Conservation (phyloP, 2,797 vertebrate genomes). For the Synanceia verrucosa region DNA sequence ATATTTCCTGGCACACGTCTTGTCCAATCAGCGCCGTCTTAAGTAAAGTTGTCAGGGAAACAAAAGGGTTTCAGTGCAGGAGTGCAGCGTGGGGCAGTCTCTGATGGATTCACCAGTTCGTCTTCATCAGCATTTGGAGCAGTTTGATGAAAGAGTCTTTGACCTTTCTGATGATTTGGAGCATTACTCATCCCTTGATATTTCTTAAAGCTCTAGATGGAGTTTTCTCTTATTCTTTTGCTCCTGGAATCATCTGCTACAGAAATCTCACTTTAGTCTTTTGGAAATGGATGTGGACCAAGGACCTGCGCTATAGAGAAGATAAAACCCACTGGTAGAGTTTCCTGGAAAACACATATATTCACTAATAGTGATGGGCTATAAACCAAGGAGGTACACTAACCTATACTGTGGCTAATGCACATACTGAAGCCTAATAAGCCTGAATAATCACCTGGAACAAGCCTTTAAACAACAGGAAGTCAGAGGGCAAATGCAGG, state of each 20-base stretch:
- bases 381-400: conserved; percentile 12
- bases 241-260: conserved; percentile 53
- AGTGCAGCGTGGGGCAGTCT: conserved; percentile 6
- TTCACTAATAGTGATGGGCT: not conserved
- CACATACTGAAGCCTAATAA: conserved; percentile 11
- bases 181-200: conserved; percentile 49
- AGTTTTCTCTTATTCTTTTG: conserved; percentile 26
- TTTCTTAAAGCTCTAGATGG: conserved; percentile 35
- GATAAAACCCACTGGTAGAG: conserved; percentile 1
- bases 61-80: conserved; percentile 32
- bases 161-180: conserved; percentile 69
- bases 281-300: conserved; percentile 27
- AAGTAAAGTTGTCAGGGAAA: conserved; percentile 32
- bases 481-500: conserved; percentile 18
- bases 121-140: conserved; percentile 52
- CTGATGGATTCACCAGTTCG: conserved; percentile 60
- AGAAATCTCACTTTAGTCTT: conserved; percentile 39
- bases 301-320: not conserved
- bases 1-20: conserved; percentile 63
- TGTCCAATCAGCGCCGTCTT: conserved; percentile 47
- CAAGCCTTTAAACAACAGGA: conserved; percentile 22
- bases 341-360: conserved; percentile 19
- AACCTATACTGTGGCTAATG: not conserved
- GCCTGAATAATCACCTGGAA: conserved; percentile 16
- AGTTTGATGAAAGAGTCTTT: conserved; percentile 62